Percentiles rank a stretch among this genome's conserved stretches.
These are phyloP conservation scores for Oostethus manadensis DNA, from an alignment of 2,113 vertebrate species.

Conservation along the genomic window DNA sequence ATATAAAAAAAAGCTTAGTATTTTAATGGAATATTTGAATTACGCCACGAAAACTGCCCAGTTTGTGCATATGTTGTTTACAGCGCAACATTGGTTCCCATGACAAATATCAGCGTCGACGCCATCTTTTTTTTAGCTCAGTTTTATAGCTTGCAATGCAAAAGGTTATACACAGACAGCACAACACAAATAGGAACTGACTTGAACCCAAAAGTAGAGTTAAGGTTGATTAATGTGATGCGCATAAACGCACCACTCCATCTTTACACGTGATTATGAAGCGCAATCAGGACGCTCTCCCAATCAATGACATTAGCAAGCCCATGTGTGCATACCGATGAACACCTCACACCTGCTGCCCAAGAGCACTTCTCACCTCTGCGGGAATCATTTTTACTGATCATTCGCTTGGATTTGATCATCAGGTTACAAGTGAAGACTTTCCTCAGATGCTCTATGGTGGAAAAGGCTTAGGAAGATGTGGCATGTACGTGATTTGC, in stretches of 20 bases:
- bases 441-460: neutral
- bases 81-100: neutral
- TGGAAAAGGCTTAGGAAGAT: neutral
- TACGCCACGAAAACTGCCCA: no score
- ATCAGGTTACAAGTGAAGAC: neutral
- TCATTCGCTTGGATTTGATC: neutral
- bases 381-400: neutral
- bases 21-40: no score
- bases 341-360: neutral
- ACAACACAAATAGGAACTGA: no score
- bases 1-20: no score
- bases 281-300: neutral
- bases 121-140: no score
- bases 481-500: neutral
- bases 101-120: no score
- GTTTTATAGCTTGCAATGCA: no score
- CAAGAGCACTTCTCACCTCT: neutral
- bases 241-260: neutral
- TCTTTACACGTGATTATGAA: neutral
- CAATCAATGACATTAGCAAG: neutral
- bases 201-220: no score
- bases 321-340: neutral
- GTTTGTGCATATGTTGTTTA: neutral
- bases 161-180: no score
- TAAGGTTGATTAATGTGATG: neutral